phyloP scores from a whole-genome alignment of 2,113 vertebrate genomes.

The Lagopus muta region DNA sequence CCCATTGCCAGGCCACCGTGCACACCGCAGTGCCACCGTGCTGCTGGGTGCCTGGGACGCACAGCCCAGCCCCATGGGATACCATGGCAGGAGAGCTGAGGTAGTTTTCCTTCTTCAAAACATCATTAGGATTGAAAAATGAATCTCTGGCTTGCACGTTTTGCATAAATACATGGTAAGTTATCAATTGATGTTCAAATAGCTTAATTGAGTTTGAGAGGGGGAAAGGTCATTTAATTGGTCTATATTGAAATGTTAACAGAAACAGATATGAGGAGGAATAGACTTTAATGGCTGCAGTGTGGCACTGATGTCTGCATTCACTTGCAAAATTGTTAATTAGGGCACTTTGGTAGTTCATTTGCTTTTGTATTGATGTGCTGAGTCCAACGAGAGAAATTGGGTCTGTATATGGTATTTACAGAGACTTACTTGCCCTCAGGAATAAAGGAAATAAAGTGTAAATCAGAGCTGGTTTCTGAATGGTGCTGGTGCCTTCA shows the following conservation, averaged over 20 bases:
- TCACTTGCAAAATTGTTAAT: constrained; percentile 96
- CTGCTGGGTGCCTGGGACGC: neutral
- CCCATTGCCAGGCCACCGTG: no score
- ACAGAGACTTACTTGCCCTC: constrained; percentile 32
- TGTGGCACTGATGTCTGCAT: constrained; percentile 90
- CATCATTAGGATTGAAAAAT: constrained; percentile 72
- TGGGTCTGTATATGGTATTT: constrained; percentile 75
- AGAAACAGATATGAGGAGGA: constrained; percentile 88
- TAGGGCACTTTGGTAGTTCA: constrained; percentile 87
- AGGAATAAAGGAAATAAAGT: constrained; percentile 25
- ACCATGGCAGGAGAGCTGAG: constrained; percentile 60
- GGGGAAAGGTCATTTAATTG: constrained; percentile 92
- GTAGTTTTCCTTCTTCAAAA: constrained; percentile 64
- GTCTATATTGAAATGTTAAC: constrained; percentile 97
- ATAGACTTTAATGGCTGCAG: constrained; percentile 90
- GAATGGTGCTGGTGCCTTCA: constrained; percentile 10
- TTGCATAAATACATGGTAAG: constrained; percentile 84
- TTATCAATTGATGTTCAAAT: constrained; percentile 85
- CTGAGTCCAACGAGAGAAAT: constrained; percentile 87
- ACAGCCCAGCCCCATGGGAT: constrained; percentile 13
- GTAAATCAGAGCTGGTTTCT: constrained; percentile 17
- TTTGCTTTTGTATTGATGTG: constrained; percentile 93
- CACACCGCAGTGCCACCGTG: no score
- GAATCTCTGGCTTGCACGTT: constrained; percentile 71
- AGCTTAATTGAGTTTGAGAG: constrained; percentile 88